Percentiles rank a stretch among this genome's conserved stretches.
These are phyloP conservation scores for Zaprionus ornatus DNA, from an alignment of 1,140 invertebrate species.

Conservation along the genomic window DNA sequence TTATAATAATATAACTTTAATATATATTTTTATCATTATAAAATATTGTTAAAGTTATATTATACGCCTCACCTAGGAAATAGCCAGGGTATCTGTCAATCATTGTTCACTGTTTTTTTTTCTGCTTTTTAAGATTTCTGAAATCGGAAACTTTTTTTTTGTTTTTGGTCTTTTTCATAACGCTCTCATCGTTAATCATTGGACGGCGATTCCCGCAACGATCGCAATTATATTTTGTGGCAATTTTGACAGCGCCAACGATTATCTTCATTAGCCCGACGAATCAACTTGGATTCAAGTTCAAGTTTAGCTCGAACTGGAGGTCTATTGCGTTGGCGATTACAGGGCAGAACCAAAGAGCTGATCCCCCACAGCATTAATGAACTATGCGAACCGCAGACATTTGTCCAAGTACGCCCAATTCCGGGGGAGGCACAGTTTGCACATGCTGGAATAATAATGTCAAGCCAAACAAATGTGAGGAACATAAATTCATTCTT, in stretches of 20 bases:
- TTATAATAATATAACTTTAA: not conserved
- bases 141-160: slow-evolving; percentile 13
- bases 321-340: slow-evolving; percentile 29
- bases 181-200: slow-evolving; percentile 81
- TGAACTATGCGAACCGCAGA: slow-evolving; percentile 9
- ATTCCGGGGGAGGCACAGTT: slow-evolving; percentile 29
- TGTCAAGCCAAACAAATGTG: slow-evolving; percentile 69
- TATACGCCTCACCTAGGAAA: no score
- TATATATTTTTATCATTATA: no score
- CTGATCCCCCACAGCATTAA: slow-evolving; percentile 1
- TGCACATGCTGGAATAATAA: slow-evolving; percentile 80
- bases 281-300: slow-evolving; percentile 35
- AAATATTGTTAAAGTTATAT: not conserved
- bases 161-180: slow-evolving; percentile 60
- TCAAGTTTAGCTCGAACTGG: slow-evolving; percentile 61
- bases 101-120: not conserved
- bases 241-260: slow-evolving; percentile 74
- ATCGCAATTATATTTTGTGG: slow-evolving; percentile 72
- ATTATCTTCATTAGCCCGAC: slow-evolving; percentile 71
- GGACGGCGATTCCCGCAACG: slow-evolving; percentile 38
- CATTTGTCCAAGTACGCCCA: slow-evolving; percentile 57
- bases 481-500: slow-evolving; percentile 60
- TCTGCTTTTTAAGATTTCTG: not conserved
- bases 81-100: not conserved
- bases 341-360: not conserved